phyloP scores from a whole-genome alignment of 2,797 vertebrate species.

The Pempheris klunzingeri region DNA sequence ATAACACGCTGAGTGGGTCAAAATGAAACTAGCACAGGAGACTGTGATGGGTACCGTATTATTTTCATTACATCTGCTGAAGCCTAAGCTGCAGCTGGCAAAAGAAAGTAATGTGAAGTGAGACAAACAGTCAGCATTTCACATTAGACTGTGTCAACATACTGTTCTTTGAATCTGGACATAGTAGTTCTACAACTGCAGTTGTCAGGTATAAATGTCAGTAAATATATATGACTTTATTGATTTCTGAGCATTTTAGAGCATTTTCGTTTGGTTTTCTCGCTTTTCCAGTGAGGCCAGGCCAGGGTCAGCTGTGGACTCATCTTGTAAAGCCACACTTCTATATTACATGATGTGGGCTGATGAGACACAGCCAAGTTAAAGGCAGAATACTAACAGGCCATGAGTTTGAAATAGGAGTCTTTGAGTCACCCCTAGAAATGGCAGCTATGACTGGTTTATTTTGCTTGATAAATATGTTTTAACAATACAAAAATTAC shows the following conservation, averaged over 20 bases:
- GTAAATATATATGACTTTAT: slow-evolving; percentile 35
- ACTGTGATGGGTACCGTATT: slow-evolving; percentile 28
- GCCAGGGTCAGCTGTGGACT: slow-evolving; percentile 4
- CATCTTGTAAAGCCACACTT: slow-evolving; percentile 5
- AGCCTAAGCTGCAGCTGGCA: slow-evolving; percentile 19
- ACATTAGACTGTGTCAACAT: slow-evolving; percentile 9
- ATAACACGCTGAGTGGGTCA: slow-evolving; percentile 48
- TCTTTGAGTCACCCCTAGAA: slow-evolving; percentile 34
- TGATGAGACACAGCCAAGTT: slow-evolving; percentile 45
- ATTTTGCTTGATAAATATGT: slow-evolving; percentile 44
- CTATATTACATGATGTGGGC: slow-evolving; percentile 34
- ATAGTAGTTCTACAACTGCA: not conserved
- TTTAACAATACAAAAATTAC: slow-evolving; percentile 25
- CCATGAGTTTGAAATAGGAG: slow-evolving; percentile 50
- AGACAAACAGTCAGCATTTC: slow-evolving; percentile 31
- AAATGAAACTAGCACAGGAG: slow-evolving; percentile 35
- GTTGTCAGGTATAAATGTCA: slow-evolving; percentile 22
- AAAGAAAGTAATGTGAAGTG: slow-evolving; percentile 25
- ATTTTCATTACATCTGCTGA: slow-evolving; percentile 45
- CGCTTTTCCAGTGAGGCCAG: slow-evolving; percentile 9
- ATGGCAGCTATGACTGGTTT: slow-evolving; percentile 34
- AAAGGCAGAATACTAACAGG: slow-evolving; percentile 42
- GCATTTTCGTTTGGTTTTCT: not conserved
- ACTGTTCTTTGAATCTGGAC: slow-evolving; percentile 2
- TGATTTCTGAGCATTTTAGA: slow-evolving; percentile 41